Evolutionary conservation across 2,113 vertebrate genomes (phyloP).

Genomic region (Dendrocopos noguchii): DNA sequence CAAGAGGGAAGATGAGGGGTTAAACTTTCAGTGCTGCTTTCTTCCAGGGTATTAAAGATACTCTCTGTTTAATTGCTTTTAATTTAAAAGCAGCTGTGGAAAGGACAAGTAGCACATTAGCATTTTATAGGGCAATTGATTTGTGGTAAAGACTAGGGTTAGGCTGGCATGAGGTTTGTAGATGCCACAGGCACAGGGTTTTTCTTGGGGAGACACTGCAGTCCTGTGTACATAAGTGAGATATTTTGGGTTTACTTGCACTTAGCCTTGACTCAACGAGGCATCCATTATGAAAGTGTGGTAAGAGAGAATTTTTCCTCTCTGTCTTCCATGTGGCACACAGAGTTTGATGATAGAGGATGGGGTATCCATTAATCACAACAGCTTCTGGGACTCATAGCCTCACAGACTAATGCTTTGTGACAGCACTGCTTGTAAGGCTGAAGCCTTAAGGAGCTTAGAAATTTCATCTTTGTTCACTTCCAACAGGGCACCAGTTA

Average conservation of each 20-base stretch:
- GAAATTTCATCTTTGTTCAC: neutral
- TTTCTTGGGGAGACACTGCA: neutral
- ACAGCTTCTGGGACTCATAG: neutral
- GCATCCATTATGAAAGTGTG: neutral
- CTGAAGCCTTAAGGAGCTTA: neutral
- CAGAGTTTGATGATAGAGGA: neutral
- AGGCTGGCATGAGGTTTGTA: neutral
- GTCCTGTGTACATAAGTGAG: rapidly evolving
- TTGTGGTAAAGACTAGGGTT: neutral
- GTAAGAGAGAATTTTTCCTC: neutral
- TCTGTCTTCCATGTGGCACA: neutral
- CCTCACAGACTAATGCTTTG: neutral
- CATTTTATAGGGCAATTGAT: neutral
- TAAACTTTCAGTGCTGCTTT: neutral
- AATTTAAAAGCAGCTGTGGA: too few species aligned
- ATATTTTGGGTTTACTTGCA: neutral
- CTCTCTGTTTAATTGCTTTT: neutral
- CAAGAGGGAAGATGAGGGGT: neutral
- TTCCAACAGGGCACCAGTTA: neutral
- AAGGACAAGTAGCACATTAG: neutral
- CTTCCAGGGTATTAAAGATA: neutral
- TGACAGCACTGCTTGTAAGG: neutral
- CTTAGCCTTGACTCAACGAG: neutral
- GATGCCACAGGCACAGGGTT: neutral
- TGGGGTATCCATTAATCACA: neutral